These are phyloP conservation scores for Dryadula phaetusa DNA, from an alignment of 2,888 invertebrate genomes.

Conservation along the genomic window DNA sequence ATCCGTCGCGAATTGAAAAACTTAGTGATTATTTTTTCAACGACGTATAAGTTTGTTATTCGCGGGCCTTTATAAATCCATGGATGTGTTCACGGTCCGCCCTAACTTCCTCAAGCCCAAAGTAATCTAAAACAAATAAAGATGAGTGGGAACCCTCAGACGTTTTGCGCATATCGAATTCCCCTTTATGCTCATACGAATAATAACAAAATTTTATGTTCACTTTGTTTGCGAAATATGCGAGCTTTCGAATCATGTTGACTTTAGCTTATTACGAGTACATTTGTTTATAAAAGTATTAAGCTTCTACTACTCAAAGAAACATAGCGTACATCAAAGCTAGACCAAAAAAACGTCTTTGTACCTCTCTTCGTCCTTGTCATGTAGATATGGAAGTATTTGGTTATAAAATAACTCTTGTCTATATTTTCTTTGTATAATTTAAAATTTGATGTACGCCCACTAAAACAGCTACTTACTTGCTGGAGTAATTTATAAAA, in stretches of 20 bases:
- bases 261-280: slow-evolving; percentile 27
- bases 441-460: too few species aligned
- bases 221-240: slow-evolving; percentile 50
- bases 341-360: not conserved
- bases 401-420: not conserved
- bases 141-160: slow-evolving; percentile 73
- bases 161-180: slow-evolving; percentile 73
- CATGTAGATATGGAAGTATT: not conserved
- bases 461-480: not conserved
- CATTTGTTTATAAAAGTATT: slow-evolving; percentile 13
- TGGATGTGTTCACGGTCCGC: slow-evolving; percentile 63
- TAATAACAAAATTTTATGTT: slow-evolving; percentile 68
- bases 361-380: not conserved
- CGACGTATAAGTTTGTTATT: slow-evolving; percentile 58
- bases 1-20: slow-evolving; percentile 64
- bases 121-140: slow-evolving; percentile 83
- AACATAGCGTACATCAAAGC: not conserved
- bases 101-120: slow-evolving; percentile 71
- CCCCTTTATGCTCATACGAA: slow-evolving; percentile 69
- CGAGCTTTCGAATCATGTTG: slow-evolving; percentile 35
- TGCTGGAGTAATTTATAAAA: not conserved
- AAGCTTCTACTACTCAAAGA: slow-evolving; percentile 9
- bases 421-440: too few species aligned
- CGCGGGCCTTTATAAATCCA: slow-evolving; percentile 65
- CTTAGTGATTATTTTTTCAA: slow-evolving; percentile 67